A percentile compares a stretch with the other conserved stretches of the same genome.
These are phyloP conservation scores for Nycticorax nycticorax DNA, from an alignment of 2,113 vertebrate genomes.

Conservation along the genomic window DNA sequence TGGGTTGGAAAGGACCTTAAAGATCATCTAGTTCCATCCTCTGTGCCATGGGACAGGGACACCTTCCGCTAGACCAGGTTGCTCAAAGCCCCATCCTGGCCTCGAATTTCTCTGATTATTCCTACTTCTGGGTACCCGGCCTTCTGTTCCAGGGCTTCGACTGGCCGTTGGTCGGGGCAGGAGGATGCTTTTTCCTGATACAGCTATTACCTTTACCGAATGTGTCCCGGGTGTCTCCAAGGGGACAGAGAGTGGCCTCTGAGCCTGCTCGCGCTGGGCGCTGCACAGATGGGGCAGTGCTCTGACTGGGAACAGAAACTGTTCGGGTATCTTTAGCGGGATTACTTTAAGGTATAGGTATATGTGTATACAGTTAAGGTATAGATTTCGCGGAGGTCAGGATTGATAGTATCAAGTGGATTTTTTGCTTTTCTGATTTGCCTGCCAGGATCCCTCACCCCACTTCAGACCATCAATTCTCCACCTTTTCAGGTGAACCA, in stretches of 20 bases:
- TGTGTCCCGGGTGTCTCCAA: not conserved
- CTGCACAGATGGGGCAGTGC: not conserved
- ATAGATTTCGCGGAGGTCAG: not conserved
- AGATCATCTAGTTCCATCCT: not conserved
- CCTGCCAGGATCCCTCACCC: not conserved
- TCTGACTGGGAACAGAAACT: not conserved
- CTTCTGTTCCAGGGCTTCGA: not conserved
- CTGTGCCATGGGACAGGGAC: not conserved
- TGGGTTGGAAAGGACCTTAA: not conserved
- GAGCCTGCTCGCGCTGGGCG: rapidly evolving
- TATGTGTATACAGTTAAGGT: not conserved
- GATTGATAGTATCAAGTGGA: not conserved
- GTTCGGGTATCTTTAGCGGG: not conserved
- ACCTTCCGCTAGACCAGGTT: not conserved
- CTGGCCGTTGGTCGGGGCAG: not conserved
- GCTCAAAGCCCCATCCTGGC: not conserved
- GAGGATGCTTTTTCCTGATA: not conserved
- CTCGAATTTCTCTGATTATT: not conserved
- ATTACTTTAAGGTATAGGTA: not conserved
- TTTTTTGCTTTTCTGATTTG: not conserved
- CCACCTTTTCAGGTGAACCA: not conserved
- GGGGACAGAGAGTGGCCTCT: not conserved
- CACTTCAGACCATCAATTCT: not conserved
- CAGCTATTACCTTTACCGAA: not conserved
- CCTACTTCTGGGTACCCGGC: not conserved